Percentiles rank a stretch among this genome's conserved stretches.
These are phyloP conservation scores for Spermophilus dauricus DNA, from an alignment of 2,113 vertebrate species.

Conservation along the genomic window DNA sequence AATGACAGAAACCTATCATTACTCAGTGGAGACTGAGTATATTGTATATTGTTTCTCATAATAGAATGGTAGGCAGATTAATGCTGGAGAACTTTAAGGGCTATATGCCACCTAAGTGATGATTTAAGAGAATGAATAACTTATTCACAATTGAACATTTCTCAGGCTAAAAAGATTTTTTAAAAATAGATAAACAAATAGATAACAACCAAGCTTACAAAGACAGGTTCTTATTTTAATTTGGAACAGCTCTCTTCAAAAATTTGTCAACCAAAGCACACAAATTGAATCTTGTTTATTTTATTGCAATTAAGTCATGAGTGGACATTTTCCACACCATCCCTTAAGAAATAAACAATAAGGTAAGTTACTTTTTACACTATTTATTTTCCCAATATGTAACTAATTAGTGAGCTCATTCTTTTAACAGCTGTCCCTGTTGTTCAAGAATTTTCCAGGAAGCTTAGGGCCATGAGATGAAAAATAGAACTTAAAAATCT, in stretches of 20 bases:
- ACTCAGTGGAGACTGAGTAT: not conserved
- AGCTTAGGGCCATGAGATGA: slow-evolving; percentile 66
- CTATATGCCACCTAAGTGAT: slow-evolving; percentile 10
- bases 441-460: slow-evolving; percentile 80
- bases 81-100: not conserved
- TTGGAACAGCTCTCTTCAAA: slow-evolving; percentile 68
- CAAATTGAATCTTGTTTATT: slow-evolving; percentile 81
- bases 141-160: slow-evolving; percentile 27
- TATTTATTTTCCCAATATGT: slow-evolving; percentile 85
- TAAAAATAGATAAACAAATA: slow-evolving; percentile 54
- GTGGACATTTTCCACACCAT: slow-evolving; percentile 77
- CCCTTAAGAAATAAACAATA: slow-evolving; percentile 86
- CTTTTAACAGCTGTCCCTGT: slow-evolving; percentile 83
- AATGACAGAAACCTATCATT: not conserved
- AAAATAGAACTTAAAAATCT: slow-evolving; percentile 75
- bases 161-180: slow-evolving; percentile 32
- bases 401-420: slow-evolving; percentile 87
- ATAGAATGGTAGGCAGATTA: not conserved
- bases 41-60: not conserved
- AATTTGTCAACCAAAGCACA: slow-evolving; percentile 78
- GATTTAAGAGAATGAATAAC: slow-evolving; percentile 53
- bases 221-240: slow-evolving; percentile 62
- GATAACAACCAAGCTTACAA: not conserved
- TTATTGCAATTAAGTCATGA: slow-evolving; percentile 77
- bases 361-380: slow-evolving; percentile 75